These are phyloP conservation scores for Polydrusus cervinus DNA, from an alignment of 2,888 invertebrate genomes.

Conservation along the genomic window DNA sequence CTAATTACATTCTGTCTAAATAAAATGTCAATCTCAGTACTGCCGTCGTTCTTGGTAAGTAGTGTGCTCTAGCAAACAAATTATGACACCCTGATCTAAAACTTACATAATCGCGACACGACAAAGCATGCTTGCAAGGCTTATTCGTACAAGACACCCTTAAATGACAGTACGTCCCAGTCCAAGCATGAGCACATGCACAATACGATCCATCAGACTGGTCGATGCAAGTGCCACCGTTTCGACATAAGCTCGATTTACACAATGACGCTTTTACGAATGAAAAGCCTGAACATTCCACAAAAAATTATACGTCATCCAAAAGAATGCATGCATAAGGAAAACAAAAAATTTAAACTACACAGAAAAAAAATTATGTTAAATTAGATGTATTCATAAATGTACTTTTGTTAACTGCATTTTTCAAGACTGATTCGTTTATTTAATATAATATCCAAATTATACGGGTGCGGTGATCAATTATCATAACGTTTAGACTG, in stretches of 20 bases:
- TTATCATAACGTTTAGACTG: no score
- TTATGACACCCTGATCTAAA: neutral
- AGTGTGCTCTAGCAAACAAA: no score
- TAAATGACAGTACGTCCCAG: slow-evolving; percentile 66
- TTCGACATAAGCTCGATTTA: slow-evolving; percentile 71
- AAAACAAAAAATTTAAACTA: neutral
- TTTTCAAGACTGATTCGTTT: no score
- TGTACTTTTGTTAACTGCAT: no score
- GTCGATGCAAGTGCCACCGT: slow-evolving; percentile 73
- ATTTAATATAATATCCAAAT: no score
- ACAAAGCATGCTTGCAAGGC: slow-evolving; percentile 77
- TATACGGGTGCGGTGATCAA: no score
- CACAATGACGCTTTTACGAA: slow-evolving; percentile 66
- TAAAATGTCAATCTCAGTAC: no score
- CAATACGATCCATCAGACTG: slow-evolving; percentile 62
- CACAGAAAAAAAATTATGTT: no score
- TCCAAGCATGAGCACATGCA: slow-evolving; percentile 70
- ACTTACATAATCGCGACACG: slow-evolving; percentile 80
- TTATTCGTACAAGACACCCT: slow-evolving; percentile 72
- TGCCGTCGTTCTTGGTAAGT: no score
- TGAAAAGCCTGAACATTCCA: slow-evolving; percentile 61
- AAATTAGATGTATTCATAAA: no score
- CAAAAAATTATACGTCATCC: neutral
- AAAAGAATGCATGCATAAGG: slow-evolving; percentile 56
- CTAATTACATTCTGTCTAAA: no score